These are phyloP conservation scores for Rhynchomys soricoides DNA, from an alignment of 2,113 vertebrate genomes.

Conservation along the genomic window DNA sequence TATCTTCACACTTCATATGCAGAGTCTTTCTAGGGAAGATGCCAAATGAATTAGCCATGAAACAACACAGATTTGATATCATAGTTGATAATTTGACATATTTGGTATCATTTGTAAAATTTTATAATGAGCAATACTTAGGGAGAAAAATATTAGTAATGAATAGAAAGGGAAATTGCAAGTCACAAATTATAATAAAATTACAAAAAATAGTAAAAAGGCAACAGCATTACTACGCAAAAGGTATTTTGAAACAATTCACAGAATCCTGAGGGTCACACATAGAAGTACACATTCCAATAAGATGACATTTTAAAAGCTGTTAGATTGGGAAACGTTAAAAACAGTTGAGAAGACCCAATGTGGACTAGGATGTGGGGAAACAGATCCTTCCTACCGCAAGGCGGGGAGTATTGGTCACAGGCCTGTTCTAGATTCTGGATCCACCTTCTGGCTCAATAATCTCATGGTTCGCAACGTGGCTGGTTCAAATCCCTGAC, in stretches of 20 bases:
- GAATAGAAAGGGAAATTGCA: neutral
- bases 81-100: neutral
- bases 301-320: neutral
- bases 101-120: neutral
- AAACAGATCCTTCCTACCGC: neutral
- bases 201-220: neutral
- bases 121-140: neutral
- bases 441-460: neutral
- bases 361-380: neutral
- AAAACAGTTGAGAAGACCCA: neutral
- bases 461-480: neutral
- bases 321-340: neutral
- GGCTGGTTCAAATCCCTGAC: neutral
- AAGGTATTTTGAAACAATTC: neutral
- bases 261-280: neutral
- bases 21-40: slow-evolving; percentile 18
- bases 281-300: neutral
- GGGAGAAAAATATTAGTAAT: neutral
- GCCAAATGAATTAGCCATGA: neutral
- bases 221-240: neutral
- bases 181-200: slow-evolving; percentile 10
- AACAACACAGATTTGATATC: neutral
- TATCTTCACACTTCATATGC: neutral
- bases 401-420: neutral
- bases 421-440: neutral